Conservation (phyloP, 2,113 vertebrate species). For the Erythrolamprus reginae region DNA sequence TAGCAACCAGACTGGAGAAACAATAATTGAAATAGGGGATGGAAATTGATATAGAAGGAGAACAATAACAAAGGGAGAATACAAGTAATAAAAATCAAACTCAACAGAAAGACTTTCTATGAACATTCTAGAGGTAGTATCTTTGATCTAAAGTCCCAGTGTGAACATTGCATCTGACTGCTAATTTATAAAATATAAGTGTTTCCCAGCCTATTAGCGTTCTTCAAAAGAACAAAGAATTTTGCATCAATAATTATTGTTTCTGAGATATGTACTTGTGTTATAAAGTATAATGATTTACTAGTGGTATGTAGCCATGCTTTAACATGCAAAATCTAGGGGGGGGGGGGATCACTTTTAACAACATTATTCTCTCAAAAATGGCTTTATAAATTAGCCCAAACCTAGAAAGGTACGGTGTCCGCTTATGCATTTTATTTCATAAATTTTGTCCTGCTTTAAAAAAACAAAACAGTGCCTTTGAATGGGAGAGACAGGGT, state of each 20-base stretch:
- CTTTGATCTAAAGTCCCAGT: neutral
- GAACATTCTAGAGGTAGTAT: neutral
- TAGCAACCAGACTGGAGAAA: neutral
- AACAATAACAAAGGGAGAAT: neutral
- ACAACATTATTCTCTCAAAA: neutral
- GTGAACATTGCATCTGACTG: neutral
- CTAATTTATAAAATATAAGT: neutral
- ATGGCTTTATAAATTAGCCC: neutral
- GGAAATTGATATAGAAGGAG: neutral
- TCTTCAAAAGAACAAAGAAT: neutral
- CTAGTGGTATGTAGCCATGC: neutral
- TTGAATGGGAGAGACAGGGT: slow-evolving; percentile 24
- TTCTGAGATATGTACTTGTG: neutral
- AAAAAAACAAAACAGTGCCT: neutral
- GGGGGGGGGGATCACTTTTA: too few relatives aligned
- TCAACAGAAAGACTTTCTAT: neutral
- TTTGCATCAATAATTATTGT: neutral
- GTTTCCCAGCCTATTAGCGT: neutral
- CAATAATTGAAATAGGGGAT: neutral
- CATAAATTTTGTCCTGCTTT: neutral
- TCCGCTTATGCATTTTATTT: neutral
- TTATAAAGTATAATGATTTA: neutral
- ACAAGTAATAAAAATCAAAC: neutral
- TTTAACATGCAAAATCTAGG: neutral
- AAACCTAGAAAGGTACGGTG: neutral